These are phyloP conservation scores for Vimba vimba DNA, from an alignment of 2,113 vertebrate genomes.

Conservation along the genomic window DNA sequence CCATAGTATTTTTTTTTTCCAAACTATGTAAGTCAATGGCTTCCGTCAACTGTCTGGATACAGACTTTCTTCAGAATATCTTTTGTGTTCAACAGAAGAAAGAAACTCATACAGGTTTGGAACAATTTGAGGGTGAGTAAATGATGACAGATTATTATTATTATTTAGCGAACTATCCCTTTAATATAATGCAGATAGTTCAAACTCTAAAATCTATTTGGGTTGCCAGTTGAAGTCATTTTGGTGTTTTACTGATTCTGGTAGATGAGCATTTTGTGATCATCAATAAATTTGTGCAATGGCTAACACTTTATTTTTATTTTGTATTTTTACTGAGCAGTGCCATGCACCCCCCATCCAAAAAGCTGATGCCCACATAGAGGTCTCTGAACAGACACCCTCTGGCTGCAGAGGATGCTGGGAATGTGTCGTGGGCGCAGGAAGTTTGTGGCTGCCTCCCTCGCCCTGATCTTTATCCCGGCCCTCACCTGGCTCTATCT, in stretches of 20 bases:
- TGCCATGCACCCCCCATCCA: slow-evolving; percentile 86
- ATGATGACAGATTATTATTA: too few relatives aligned
- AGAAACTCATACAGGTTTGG: too few relatives aligned
- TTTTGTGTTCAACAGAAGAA: too few relatives aligned
- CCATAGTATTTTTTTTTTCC: too few relatives aligned
- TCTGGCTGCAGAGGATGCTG: slow-evolving; percentile 90
- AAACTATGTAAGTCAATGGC: too few relatives aligned
- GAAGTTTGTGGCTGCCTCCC: slow-evolving; percentile 94
- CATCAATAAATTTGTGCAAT: background rate
- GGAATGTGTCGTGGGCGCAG: slow-evolving; percentile 98
- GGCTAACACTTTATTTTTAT: background rate
- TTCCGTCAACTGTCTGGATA: too few relatives aligned
- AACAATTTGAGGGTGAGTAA: too few relatives aligned
- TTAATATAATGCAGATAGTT: too few relatives aligned
- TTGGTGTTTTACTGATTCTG: background rate
- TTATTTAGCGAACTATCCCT: too few relatives aligned
- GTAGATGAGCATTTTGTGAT: background rate
- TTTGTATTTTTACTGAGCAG: slow-evolving; percentile 63
- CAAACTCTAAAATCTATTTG: background rate
- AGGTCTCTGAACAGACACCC: slow-evolving; percentile 73
- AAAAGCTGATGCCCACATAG: slow-evolving; percentile 83
- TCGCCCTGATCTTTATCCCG: slow-evolving; percentile 92
- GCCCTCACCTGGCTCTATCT: slow-evolving; percentile 97
- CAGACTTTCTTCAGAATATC: too few relatives aligned
- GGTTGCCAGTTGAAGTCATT: background rate